phyloP scores from a whole-genome alignment of 2,797 vertebrate genomes.

The Takifugu rubripes region DNA sequence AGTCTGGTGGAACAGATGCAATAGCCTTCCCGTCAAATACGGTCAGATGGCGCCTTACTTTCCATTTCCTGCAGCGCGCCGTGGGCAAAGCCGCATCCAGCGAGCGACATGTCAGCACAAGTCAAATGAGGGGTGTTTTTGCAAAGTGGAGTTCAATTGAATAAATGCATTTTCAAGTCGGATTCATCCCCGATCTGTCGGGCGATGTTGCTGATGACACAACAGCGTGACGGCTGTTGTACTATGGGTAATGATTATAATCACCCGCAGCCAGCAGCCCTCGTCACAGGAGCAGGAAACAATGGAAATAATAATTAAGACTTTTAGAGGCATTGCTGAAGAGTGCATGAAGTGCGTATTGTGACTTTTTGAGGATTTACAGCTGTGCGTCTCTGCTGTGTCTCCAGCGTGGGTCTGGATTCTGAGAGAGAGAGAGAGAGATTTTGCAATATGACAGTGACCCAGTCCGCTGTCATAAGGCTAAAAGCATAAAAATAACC shows the following conservation, averaged over 20 bases:
- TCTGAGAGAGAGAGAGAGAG: conserved; percentile 9
- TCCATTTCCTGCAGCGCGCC: conserved; percentile 44
- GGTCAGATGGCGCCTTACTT: conserved; percentile 44
- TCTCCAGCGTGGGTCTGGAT: conserved; percentile 25
- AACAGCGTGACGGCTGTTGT: conserved; percentile 69
- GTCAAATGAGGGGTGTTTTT: conserved; percentile 59
- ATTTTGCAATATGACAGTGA: conserved; percentile 47
- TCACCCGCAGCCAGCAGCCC: conserved; percentile 74
- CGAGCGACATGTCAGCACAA: conserved; percentile 47
- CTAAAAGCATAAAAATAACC: conserved; percentile 46
- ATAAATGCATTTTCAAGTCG: conserved; percentile 66
- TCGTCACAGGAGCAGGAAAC: conserved; percentile 70
- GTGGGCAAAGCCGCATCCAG: conserved; percentile 48
- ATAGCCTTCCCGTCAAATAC: conserved; percentile 36
- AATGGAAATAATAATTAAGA: conserved; percentile 77
- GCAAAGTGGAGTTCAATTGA: conserved; percentile 48
- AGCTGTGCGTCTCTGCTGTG: conserved; percentile 54
- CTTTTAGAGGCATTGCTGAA: conserved; percentile 63
- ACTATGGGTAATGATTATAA: conserved; percentile 73
- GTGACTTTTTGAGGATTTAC: conserved; percentile 58
- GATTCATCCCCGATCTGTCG: conserved; percentile 68
- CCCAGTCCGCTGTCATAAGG: conserved; percentile 50
- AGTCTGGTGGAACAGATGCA: conserved; percentile 42
- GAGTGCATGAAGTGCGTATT: conserved; percentile 51
- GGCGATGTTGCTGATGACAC: conserved; percentile 68